These are phyloP conservation scores for Chitala chitala DNA, from an alignment of 2,113 vertebrate species.

Conservation along the genomic window DNA sequence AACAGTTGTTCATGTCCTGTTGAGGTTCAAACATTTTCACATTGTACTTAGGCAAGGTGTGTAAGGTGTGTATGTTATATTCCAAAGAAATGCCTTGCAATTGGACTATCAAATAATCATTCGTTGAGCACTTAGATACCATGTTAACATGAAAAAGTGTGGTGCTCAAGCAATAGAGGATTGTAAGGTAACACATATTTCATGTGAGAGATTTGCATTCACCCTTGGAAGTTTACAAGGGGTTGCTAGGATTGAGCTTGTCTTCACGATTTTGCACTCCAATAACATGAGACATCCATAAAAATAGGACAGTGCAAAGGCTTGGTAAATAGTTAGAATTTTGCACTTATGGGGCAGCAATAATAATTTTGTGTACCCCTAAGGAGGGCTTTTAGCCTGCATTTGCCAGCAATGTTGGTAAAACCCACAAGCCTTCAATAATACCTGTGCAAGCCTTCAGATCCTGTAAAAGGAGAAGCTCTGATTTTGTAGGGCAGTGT, in stretches of 20 bases:
- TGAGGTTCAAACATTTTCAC: too few species aligned
- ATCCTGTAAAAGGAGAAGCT: slow-evolving; percentile 1
- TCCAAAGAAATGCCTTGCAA: neutral
- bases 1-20: too few species aligned
- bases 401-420: neutral
- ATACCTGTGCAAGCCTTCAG: neutral
- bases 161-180: neutral
- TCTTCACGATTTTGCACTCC: neutral
- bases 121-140: neutral
- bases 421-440: neutral
- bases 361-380: neutral
- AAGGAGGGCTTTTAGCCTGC: neutral
- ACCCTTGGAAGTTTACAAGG: slow-evolving; percentile 1
- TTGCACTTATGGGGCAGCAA: neutral
- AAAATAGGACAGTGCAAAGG: slow-evolving; percentile 1
- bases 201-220: slow-evolving; percentile 10
- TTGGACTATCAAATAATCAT: neutral
- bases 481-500: neutral
- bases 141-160: neutral
- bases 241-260: neutral
- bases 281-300: neutral
- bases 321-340: neutral
- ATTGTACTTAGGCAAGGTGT: too few species aligned
- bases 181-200: neutral
- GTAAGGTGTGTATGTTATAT: too few species aligned